phyloP scores from a whole-genome alignment of 2,113 vertebrate species.

The Cheilinus undulatus region DNA sequence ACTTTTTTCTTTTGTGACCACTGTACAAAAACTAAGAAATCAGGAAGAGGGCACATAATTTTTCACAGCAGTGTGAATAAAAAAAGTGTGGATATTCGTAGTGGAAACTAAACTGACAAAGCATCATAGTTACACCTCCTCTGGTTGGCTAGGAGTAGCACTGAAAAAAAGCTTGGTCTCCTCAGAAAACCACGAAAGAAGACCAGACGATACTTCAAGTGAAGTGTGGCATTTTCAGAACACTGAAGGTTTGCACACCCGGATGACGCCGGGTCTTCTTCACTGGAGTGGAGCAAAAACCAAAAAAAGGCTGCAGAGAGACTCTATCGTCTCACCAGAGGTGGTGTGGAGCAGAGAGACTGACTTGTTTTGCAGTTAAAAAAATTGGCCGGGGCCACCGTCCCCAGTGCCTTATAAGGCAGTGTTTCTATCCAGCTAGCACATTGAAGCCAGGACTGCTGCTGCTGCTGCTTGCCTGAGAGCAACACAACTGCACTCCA shows the following conservation, averaged over 20 bases:
- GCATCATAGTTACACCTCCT: background rate
- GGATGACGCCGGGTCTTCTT: conserved; percentile 35
- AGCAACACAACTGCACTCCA: conserved; percentile 61
- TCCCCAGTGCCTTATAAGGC: conserved; percentile 86
- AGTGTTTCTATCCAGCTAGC: conserved; percentile 83
- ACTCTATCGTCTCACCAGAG: conserved; percentile 62
- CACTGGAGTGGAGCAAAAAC: conserved; percentile 60
- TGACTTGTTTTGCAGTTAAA: conserved; percentile 72
- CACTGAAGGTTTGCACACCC: conserved; percentile 10
- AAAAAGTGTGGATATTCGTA: too few relatives aligned
- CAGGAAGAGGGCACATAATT: too few relatives aligned
- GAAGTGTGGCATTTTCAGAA: conserved; percentile 44
- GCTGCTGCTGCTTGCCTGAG: conserved; percentile 68
- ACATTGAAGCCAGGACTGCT: conserved; percentile 59
- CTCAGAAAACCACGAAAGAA: conserved; percentile 16
- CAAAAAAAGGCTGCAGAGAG: conserved; percentile 59
- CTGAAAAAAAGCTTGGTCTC: background rate
- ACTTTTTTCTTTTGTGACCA: too few relatives aligned
- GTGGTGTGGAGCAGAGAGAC: conserved; percentile 75
- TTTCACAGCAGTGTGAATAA: too few relatives aligned
- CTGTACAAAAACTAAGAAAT: too few relatives aligned
- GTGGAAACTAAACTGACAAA: too few relatives aligned
- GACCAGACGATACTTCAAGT: conserved; percentile 24
- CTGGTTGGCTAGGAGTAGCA: background rate
- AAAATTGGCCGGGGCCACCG: conserved; percentile 77